Percentiles rank a stretch among this genome's conserved stretches.
These are phyloP conservation scores for Calameuta pallipes DNA, from an alignment of 2,888 invertebrate genomes.

Conservation along the genomic window DNA sequence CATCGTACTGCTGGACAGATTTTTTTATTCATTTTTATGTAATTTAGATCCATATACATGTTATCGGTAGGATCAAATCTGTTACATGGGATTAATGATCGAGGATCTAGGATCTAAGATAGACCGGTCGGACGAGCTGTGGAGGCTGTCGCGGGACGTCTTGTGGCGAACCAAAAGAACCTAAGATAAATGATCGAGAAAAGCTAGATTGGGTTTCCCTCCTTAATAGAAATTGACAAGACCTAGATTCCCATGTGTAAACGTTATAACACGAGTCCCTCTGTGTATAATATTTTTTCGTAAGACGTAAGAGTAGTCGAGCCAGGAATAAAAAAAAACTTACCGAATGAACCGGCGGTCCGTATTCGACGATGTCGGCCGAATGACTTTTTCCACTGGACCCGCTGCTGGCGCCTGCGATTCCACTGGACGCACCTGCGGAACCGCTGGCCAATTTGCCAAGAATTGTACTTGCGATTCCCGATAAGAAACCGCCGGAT, in stretches of 20 bases:
- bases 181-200: conserved; percentile 18
- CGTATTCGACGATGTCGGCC: conserved; percentile 31
- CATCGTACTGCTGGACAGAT: conserved; percentile 36
- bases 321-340: conserved; percentile 15
- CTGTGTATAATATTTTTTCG: background rate
- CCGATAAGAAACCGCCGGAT: conserved; percentile 49
- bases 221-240: conserved; percentile 36
- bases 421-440: conserved; percentile 40
- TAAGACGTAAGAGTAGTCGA: background rate
- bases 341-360: conserved; percentile 33
- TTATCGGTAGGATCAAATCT: too few relatives aligned
- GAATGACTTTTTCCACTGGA: conserved; percentile 41
- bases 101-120: background rate
- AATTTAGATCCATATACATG: too few relatives aligned
- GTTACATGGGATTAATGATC: background rate
- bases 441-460: conserved; percentile 53
- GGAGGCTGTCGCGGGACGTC: too few relatives aligned
- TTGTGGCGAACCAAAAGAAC: background rate
- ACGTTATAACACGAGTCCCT: too few relatives aligned
- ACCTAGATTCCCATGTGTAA: conserved; percentile 28
- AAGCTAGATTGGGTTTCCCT: conserved; percentile 48
- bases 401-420: conserved; percentile 26
- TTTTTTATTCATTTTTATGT: too few relatives aligned
- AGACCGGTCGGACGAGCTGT: too few relatives aligned
- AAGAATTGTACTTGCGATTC: conserved; percentile 56